Evolutionary conservation across 2,113 vertebrate species (phyloP).

Genomic region (Calonectris borealis): DNA sequence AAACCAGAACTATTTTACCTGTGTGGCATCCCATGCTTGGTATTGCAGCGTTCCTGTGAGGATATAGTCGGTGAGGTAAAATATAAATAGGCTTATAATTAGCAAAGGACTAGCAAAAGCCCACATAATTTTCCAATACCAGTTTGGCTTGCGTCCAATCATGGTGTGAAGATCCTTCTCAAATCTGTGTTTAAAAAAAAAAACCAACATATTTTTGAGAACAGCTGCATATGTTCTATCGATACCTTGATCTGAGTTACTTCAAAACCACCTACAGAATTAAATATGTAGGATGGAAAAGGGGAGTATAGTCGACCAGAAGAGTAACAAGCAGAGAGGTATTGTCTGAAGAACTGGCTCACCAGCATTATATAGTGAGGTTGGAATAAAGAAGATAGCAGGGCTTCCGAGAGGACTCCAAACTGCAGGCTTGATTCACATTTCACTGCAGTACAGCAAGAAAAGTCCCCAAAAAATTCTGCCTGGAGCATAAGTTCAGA

Average conservation of each 20-base stretch:
- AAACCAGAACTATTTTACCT: conserved; percentile 66
- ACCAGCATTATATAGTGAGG: neutral
- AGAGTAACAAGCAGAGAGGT: neutral
- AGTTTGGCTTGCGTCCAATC: conserved; percentile 80
- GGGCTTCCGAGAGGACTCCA: neutral
- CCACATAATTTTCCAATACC: conserved; percentile 92
- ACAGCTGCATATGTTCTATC: neutral
- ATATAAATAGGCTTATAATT: conserved; percentile 83
- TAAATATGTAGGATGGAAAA: neutral
- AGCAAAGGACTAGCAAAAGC: conserved; percentile 81
- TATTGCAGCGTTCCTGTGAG: conserved; percentile 83
- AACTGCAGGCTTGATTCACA: too few relatives aligned
- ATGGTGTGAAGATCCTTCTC: conserved; percentile 87
- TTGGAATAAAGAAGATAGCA: neutral
- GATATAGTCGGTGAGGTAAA: conserved; percentile 89
- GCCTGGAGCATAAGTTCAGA: fast-evolving
- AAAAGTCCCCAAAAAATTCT: neutral
- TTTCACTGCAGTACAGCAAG: neutral
- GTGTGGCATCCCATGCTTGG: conserved; percentile 87
- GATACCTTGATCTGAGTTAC: neutral
- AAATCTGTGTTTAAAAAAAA: conserved; percentile 76
- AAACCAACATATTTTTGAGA: neutral
- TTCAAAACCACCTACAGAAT: neutral
- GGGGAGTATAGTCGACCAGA: neutral
- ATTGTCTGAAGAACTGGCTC: neutral